Evolutionary conservation across 2,113 vertebrate genomes (phyloP).

Genomic region (Xiphophorus hellerii): DNA sequence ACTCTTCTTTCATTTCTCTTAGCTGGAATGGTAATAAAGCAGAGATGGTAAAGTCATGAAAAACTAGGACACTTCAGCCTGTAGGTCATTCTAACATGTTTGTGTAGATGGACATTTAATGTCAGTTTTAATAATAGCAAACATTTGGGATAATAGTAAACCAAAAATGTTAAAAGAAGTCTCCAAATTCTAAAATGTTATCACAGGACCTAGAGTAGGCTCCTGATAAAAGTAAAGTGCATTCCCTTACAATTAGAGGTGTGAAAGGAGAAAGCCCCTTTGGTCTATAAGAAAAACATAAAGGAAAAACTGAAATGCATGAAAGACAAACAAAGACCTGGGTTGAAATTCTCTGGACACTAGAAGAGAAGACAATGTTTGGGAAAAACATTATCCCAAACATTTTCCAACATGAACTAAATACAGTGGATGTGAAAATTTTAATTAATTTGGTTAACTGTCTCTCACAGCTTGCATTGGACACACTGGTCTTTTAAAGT

Average conservation of each 20-base stretch:
- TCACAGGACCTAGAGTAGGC: background rate
- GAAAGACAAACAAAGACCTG: too few relatives aligned
- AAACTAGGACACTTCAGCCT: background rate
- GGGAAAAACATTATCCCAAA: too few relatives aligned
- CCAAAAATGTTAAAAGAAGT: background rate
- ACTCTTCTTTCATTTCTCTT: slow-evolving; percentile 10
- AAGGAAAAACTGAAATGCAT: background rate
- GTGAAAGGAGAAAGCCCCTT: background rate
- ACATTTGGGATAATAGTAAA: background rate
- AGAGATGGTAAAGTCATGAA: background rate
- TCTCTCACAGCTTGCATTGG: too few relatives aligned
- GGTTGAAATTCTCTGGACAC: too few relatives aligned
- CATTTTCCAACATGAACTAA: too few relatives aligned
- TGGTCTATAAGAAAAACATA: background rate
- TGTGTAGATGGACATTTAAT: background rate
- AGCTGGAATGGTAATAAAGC: slow-evolving; percentile 10
- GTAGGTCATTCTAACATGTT: background rate
- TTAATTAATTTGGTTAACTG: too few relatives aligned
- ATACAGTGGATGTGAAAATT: too few relatives aligned
- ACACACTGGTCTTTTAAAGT: too few relatives aligned
- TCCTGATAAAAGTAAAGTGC: background rate
- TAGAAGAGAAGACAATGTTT: too few relatives aligned
- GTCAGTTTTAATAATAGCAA: background rate
- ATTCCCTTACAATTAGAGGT: background rate
- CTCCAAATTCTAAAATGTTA: too few relatives aligned